Evolutionary conservation across 2,113 vertebrate genomes (phyloP).

Genomic region (Falco punctatus): DNA sequence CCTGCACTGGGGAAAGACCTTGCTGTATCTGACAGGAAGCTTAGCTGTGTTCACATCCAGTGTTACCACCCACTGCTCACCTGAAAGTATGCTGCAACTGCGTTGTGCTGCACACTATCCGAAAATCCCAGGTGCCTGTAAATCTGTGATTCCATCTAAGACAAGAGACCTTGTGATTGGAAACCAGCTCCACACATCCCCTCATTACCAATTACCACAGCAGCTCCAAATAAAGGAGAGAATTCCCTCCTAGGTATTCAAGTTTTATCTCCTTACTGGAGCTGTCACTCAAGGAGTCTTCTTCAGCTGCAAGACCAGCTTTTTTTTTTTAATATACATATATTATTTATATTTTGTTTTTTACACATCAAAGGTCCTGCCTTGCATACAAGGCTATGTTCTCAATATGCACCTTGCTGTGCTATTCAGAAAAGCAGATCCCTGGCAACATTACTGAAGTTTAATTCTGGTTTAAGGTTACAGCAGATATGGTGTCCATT

Average conservation of each 20-base stretch:
- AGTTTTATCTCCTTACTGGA: neutral
- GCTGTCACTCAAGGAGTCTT: neutral
- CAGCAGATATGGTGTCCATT: neutral
- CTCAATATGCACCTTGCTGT: neutral
- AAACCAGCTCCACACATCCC: neutral
- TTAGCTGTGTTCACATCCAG: neutral
- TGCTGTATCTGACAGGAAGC: neutral
- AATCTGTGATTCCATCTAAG: slow-evolving; percentile 37
- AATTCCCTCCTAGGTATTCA: neutral
- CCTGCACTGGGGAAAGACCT: neutral
- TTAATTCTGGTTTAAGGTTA: neutral
- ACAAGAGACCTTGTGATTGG: slow-evolving; percentile 28
- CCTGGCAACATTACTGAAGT: neutral
- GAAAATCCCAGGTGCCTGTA: slow-evolving; percentile 6
- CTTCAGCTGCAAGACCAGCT: neutral
- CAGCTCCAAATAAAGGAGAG: neutral
- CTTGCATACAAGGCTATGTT: neutral
- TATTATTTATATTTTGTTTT: neutral
- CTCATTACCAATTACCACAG: neutral
- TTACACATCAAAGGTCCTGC: too few species aligned
- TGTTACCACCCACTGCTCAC: neutral
- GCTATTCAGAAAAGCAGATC: neutral
- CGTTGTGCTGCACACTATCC: neutral
- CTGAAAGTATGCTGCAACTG: slow-evolving; percentile 2
- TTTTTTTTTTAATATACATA: neutral